phyloP scores from a whole-genome alignment of 2,888 invertebrate species.

The Hypomecis punctinalis region DNA sequence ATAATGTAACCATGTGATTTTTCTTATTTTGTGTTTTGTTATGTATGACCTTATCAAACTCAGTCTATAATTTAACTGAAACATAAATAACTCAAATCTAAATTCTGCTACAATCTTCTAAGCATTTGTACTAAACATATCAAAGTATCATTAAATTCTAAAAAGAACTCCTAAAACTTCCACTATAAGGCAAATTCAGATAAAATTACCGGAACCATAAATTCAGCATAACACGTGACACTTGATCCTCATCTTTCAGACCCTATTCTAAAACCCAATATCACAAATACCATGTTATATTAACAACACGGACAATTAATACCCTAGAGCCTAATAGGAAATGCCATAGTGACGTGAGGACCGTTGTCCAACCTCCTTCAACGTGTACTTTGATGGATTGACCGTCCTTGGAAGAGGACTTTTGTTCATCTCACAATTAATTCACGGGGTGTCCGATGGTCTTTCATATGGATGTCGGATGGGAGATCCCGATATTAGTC shows the following conservation, averaged over 20 bases:
- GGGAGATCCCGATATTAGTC: constrained; percentile 8
- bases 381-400: constrained; percentile 61
- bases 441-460: constrained; percentile 55
- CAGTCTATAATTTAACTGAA: too few species aligned
- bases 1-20: too few species aligned
- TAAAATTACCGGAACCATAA: neutral
- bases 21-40: too few species aligned
- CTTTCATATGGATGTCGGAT: constrained; percentile 39
- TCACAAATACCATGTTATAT: constrained; percentile 27
- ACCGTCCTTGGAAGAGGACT: constrained; percentile 53
- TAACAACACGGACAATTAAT: constrained; percentile 44
- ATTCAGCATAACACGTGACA: neutral
- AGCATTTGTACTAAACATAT: too few species aligned
- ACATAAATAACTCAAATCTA: too few species aligned
- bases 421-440: constrained; percentile 69
- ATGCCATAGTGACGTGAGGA: constrained; percentile 47
- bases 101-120: too few species aligned
- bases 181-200: neutral
- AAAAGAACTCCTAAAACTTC: too few species aligned
- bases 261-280: constrained; percentile 22
- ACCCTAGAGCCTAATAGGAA: constrained; percentile 37
- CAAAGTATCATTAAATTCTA: too few species aligned
- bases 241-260: constrained; percentile 17
- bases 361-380: constrained; percentile 62
- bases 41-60: too few species aligned